Conservation (phyloP, 2,888 invertebrate species). For the Kuschelorhynchus macadamiae region DNA sequence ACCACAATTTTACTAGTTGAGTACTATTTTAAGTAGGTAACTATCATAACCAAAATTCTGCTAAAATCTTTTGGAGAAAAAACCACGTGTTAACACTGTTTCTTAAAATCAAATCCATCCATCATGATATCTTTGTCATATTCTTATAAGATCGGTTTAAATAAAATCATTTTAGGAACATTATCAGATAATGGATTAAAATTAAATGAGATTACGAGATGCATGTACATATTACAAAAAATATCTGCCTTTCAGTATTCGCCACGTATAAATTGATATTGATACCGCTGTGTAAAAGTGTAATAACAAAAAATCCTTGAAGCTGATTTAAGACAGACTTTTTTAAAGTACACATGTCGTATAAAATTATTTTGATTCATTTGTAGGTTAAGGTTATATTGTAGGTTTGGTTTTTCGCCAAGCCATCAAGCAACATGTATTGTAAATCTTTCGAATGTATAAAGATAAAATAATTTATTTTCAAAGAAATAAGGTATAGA, state of each 20-base stretch:
- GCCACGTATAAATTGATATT: slow-evolving; percentile 18
- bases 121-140: too few relatives aligned
- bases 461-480: slow-evolving; percentile 4
- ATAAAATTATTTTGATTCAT: slow-evolving; percentile 37
- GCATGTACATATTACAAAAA: slow-evolving; percentile 1
- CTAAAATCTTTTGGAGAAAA: too few relatives aligned
- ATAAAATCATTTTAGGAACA: too few relatives aligned
- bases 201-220: slow-evolving; percentile 5
- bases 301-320: slow-evolving; percentile 35
- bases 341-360: slow-evolving; percentile 33
- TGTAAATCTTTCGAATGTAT: slow-evolving; percentile 24
- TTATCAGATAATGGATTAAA: neutral
- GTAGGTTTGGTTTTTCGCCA: slow-evolving; percentile 38
- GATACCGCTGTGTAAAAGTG: slow-evolving; percentile 16
- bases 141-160: too few relatives aligned
- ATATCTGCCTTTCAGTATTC: slow-evolving; percentile 7
- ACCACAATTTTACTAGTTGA: too few relatives aligned
- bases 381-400: slow-evolving; percentile 41
- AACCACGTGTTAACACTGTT: too few relatives aligned
- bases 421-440: slow-evolving; percentile 24
- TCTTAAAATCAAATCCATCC: too few relatives aligned
- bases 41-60: too few relatives aligned
- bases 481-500: neutral
- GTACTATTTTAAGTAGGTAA: too few relatives aligned
- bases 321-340: slow-evolving; percentile 35